Evolutionary conservation across 2,888 invertebrate genomes (phyloP).

Genomic region (Lasius platythorax): DNA sequence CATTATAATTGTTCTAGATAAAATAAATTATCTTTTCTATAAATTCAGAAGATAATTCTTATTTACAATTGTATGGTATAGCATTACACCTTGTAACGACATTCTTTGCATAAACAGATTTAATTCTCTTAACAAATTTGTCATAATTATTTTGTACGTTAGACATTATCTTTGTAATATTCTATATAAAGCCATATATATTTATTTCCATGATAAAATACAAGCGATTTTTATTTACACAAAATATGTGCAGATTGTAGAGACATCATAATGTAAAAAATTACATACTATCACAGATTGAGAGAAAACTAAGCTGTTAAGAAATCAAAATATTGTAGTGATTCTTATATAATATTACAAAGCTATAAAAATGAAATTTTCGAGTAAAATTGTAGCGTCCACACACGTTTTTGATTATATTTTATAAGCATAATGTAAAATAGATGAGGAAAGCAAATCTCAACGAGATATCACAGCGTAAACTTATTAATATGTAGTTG

Average conservation of each 20-base stretch:
- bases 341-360: slow-evolving; percentile 63
- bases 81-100: background rate
- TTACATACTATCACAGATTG: slow-evolving; percentile 50
- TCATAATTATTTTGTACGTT: slow-evolving; percentile 52
- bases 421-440: slow-evolving; percentile 73
- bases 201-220: slow-evolving; percentile 51
- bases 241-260: slow-evolving; percentile 57
- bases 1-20: slow-evolving; percentile 59
- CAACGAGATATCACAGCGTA: slow-evolving; percentile 40
- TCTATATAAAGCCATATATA: slow-evolving; percentile 62
- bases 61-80: slow-evolving; percentile 57
- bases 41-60: slow-evolving; percentile 63
- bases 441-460: slow-evolving; percentile 60
- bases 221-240: slow-evolving; percentile 61
- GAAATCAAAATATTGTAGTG: slow-evolving; percentile 68
- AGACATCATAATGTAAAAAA: slow-evolving; percentile 62
- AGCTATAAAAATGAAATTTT: slow-evolving; percentile 67
- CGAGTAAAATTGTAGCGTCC: slow-evolving; percentile 72
- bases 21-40: slow-evolving; percentile 71
- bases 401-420: slow-evolving; percentile 78
- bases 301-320: slow-evolving; percentile 59
- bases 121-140: slow-evolving; percentile 51
- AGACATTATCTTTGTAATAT: slow-evolving; percentile 49
- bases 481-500: slow-evolving; percentile 63
- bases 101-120: slow-evolving; percentile 43